A percentile compares a stretch with the other conserved stretches of the same genome.
Evolutionary conservation across 2,113 vertebrate genomes (phyloP).

Genomic region (Diphyllodes magnificus): DNA sequence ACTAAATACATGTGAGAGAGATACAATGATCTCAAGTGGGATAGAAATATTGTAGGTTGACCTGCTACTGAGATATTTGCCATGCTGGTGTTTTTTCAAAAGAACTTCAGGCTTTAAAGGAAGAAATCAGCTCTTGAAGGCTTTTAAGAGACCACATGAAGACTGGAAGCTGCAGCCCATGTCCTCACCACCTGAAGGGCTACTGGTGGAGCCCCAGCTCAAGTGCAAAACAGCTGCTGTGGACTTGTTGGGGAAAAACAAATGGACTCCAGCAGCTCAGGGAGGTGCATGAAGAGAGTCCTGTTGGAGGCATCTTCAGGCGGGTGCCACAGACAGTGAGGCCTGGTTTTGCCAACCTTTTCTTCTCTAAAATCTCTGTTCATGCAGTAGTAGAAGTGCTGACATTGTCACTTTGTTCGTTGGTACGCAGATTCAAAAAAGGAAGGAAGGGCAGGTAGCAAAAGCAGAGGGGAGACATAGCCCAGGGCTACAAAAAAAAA

Average conservation of each 20-base stretch:
- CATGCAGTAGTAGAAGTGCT: background rate
- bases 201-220: background rate
- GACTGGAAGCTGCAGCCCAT: background rate
- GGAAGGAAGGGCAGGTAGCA: background rate
- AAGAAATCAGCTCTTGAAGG: background rate
- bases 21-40: background rate
- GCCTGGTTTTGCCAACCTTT: background rate
- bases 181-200: background rate
- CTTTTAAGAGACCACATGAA: background rate
- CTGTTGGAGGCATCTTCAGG: background rate
- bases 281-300: background rate
- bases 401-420: accelerated
- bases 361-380: background rate
- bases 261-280: background rate
- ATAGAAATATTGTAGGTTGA: background rate
- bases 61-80: background rate
- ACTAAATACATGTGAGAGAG: background rate
- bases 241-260: background rate
- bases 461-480: background rate
- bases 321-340: background rate
- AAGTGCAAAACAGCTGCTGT: background rate
- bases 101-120: background rate
- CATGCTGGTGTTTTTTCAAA: background rate
- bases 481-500: background rate
- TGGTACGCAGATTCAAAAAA: background rate